Evolutionary conservation across 2,888 invertebrate genomes (phyloP).

Genomic region (Diachrysia chrysitis): DNA sequence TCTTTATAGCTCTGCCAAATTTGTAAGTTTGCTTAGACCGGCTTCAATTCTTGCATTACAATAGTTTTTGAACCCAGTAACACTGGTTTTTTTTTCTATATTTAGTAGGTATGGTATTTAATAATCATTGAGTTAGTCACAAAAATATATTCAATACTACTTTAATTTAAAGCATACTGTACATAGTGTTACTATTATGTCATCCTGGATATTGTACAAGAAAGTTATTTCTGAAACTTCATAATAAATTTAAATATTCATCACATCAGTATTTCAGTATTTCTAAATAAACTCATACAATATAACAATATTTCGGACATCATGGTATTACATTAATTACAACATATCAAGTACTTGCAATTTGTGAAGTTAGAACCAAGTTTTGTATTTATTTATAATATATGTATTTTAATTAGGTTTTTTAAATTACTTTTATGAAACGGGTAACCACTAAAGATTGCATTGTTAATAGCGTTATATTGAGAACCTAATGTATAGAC

Average conservation of each 20-base stretch:
- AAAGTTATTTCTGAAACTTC: background rate
- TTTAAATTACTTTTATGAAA: conserved; percentile 30
- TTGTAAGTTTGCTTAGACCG: background rate
- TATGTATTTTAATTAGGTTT: conserved; percentile 22
- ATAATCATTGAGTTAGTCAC: background rate
- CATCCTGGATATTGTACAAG: background rate
- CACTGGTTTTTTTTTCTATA: too few species aligned
- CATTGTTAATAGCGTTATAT: conserved; percentile 35
- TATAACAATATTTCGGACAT: conserved; percentile 47
- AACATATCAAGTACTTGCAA: conserved; percentile 57
- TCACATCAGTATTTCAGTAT: background rate
- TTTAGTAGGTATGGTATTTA: too few species aligned
- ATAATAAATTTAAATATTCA: background rate
- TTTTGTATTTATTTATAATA: conserved; percentile 43
- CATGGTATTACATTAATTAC: conserved; percentile 53
- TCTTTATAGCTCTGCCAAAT: background rate
- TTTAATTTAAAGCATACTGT: background rate
- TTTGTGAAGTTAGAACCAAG: conserved; percentile 34
- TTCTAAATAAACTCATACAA: conserved; percentile 21
- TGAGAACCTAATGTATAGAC: conserved; percentile 30
- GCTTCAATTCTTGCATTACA: background rate
- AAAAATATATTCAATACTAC: background rate
- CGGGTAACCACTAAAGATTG: conserved; percentile 46
- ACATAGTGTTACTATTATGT: background rate
- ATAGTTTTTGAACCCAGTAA: background rate